Percentiles rank a stretch among this genome's conserved stretches.
Conservation (phyloP, 1,140 invertebrate genomes). For the Cyclina sinensis region DNA sequence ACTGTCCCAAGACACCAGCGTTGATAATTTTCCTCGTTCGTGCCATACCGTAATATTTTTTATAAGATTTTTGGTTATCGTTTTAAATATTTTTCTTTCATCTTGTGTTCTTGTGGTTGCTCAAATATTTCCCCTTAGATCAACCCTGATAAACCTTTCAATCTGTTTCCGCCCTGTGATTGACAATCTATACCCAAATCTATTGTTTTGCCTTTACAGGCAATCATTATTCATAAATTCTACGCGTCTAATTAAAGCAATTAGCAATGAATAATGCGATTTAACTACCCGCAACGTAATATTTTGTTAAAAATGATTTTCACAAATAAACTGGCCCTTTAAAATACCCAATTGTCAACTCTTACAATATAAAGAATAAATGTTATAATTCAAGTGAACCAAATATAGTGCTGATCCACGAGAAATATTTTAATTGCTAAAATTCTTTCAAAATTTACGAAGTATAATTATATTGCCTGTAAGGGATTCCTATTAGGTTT, state of each 20-base stretch:
- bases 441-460: too few species aligned
- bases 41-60: too few species aligned
- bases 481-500: too few species aligned
- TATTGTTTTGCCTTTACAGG: not conserved
- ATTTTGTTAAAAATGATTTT: not conserved
- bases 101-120: not conserved
- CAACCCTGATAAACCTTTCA: constrained; percentile 13
- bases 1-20: too few species aligned
- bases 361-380: not conserved
- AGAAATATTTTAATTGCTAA: constrained; percentile 11
- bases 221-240: not conserved
- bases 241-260: not conserved
- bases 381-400: not conserved
- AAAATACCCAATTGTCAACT: not conserved
- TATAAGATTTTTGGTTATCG: too few species aligned
- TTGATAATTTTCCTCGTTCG: too few species aligned
- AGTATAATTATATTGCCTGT: too few species aligned
- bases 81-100: not conserved
- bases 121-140: constrained; percentile 19
- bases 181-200: not conserved
- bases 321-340: not conserved
- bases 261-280: not conserved
- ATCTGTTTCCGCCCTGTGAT: constrained; percentile 15
- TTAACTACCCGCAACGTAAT: not conserved
- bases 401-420: not conserved